Base-by-base conservation (phyloP, 2,113 vertebrate genomes). In the Blennius ocellaris region DNA sequence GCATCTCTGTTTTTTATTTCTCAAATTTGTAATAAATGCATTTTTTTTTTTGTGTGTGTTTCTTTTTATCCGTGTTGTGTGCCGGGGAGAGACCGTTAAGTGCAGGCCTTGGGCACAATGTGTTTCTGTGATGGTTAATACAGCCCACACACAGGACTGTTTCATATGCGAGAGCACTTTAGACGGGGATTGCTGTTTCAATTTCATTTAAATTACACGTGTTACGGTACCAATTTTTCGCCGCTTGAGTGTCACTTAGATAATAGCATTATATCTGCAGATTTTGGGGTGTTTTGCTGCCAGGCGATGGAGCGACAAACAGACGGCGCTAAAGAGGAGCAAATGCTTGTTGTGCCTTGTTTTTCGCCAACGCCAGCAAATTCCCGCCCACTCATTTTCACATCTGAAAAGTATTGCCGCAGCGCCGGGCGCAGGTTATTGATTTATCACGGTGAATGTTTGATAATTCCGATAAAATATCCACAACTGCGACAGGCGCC, bases 151-250 rank as follows among this genome's bases (percentile, higher is more conserved):
- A 81, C 85, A 82, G 58, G 16, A 58, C 43, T 11, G 45, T 54
- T 74, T 74, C 15, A 57, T 74, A 78, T 43, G 48, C 53, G 61
- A 44, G 75, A 70, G 79, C 71, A 60, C 83, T 79, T 76, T 72
- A 73, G 15, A 70, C 43, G 10, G 43, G 63, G 38, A 11, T 55
- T 73, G 74, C 81, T 83, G 77, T 84, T 82, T 83, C 85, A 68
- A 21, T 80, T 81, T 82, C 48, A 79, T 84, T 81, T 79, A 79
- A 86, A 89, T 73, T 69, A 74, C 69, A 17, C 66, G 80, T 69
- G 82, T 78, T 86, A 59, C 65, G 14, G 67, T 6, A 5, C 81
- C 82, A 82, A 74, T 83, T 79, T 82, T 70, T 80, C 81, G 69
- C 70, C 78, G 67, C 73, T 78, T 68, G 69, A 88, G 75, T 72